phyloP scores from a whole-genome alignment of 2,113 vertebrate species.

The Scomber scombrus region DNA sequence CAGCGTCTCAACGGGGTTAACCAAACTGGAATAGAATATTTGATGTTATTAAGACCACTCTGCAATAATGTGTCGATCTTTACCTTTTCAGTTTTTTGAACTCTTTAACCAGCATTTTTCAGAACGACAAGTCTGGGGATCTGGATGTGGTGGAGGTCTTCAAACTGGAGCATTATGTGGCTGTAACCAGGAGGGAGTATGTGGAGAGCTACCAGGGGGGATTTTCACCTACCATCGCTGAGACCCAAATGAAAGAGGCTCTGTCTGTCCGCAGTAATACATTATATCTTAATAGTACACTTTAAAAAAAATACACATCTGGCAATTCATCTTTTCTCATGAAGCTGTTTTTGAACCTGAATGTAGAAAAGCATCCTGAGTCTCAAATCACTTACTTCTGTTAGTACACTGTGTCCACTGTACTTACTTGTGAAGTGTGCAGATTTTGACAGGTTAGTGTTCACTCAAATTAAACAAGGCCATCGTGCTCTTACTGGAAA shows the following conservation, averaged over 20 bases:
- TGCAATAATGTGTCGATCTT: neutral
- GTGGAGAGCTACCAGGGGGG: conserved; percentile 61
- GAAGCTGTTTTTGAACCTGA: neutral
- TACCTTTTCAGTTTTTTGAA: neutral
- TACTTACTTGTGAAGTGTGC: too few relatives aligned
- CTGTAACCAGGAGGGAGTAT: conserved; percentile 62
- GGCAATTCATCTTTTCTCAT: neutral
- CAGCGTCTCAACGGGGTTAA: too few relatives aligned
- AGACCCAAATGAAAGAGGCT: conserved; percentile 58
- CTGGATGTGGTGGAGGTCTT: conserved; percentile 68
- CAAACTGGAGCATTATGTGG: conserved; percentile 68
- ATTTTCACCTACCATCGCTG: conserved; percentile 43
- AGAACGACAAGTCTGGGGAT: conserved; percentile 68
- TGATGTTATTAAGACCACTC: neutral
- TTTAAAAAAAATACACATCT: too few relatives aligned
- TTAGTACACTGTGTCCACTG: too few relatives aligned
- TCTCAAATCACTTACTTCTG: too few relatives aligned
- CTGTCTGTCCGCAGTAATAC: conserved; percentile 54
- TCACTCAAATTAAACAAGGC: too few relatives aligned
- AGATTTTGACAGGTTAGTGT: too few relatives aligned
- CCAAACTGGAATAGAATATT: too few relatives aligned
- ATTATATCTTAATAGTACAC: neutral
- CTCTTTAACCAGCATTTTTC: conserved; percentile 52
- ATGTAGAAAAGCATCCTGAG: too few relatives aligned
- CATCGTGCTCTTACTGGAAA: too few relatives aligned